Base-by-base conservation (phyloP, 2,797 vertebrate genomes). In the Squalus acanthias region DNA sequence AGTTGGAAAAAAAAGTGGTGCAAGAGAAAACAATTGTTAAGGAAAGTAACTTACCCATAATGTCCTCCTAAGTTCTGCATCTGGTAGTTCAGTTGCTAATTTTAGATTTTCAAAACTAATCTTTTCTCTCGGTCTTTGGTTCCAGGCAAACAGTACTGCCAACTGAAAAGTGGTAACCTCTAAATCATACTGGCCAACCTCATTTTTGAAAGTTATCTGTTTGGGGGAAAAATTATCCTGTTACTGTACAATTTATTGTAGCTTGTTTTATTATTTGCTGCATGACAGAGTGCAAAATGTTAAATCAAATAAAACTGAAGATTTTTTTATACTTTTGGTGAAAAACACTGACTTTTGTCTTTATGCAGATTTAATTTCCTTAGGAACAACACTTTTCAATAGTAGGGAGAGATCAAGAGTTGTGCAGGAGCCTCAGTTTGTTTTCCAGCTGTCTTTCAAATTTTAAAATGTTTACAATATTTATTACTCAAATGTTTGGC, bases 21-120 rank as follows among this genome's bases (percentile, higher is more conserved):
- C 74, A n/a, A 50, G 46, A 85, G 39, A 50, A 85, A 74, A 29
- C 10, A 74, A 50, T 85, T 76, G 60, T n/a, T n/a, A 60, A 92
- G 5, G 17, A n/a, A 88, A 88, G 24, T 17, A 74, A 76, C 94
- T 97, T 98, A 99, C 99, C 99, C 99, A 99, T 97, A 99, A 98
- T 96, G 99, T 99, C 97, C 99, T 98, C 96, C 99, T 98, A 97
- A 99, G 98, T 97, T 99, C 99, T 29, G 99, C 99, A 96, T 99
- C 99, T 46, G 99, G 99, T 95, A 99, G 98, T 97, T 99, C 99
- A 0, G 99, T 99, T 96, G 99, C 99, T 96, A 99, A 97, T 97
- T 99, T 99, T 89, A 99, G 98, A 98, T 99, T 99, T 97, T 99
- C 99, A 97, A 99, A 99, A 98, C 99, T 99, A 98, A 99, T 99